Conservation (phyloP, 2,888 invertebrate genomes). For the Anagyrus pseudococci region DNA sequence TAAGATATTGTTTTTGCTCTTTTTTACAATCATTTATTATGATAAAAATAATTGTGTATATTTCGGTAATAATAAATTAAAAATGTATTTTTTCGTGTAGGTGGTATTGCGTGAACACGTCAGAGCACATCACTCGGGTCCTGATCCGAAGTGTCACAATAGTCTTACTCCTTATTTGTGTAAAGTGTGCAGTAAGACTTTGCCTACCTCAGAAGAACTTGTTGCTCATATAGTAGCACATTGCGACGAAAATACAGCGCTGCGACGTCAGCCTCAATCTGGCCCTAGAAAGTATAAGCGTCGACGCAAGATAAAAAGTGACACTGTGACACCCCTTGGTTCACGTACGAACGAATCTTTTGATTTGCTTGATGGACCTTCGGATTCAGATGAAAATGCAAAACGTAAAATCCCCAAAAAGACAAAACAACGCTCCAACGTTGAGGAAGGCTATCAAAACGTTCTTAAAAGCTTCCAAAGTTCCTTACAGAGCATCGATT, state of each 20-base stretch:
- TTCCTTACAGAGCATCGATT: conserved; percentile 59
- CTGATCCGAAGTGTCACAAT: conserved; percentile 72
- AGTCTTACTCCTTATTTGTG: conserved; percentile 75
- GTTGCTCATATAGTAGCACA: conserved; percentile 85
- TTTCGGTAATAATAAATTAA: conserved; percentile 10
- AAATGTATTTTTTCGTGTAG: too few relatives aligned
- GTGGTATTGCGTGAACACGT: conserved; percentile 86
- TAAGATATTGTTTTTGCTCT: conserved; percentile 41
- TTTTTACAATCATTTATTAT: not conserved
- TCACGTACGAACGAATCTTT: conserved; percentile 51
- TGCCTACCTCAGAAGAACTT: conserved; percentile 75
- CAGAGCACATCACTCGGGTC: conserved; percentile 83
- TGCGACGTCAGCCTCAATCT: conserved; percentile 79
- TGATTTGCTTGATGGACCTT: conserved; percentile 49
- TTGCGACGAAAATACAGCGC: conserved; percentile 84
- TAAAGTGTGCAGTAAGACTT: conserved; percentile 76
- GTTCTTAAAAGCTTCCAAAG: conserved; percentile 58
- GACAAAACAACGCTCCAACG: conserved; percentile 51
- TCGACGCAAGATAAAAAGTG: conserved; percentile 76
- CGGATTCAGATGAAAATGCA: conserved; percentile 60
- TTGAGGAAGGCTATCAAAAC: conserved; percentile 58
- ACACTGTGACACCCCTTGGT: conserved; percentile 46
- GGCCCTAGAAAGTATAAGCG: conserved; percentile 83
- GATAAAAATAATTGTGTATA: not conserved
- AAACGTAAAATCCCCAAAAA: conserved; percentile 56